Evolutionary conservation across 2,888 invertebrate genomes (phyloP).

Genomic region (Philereme transversata): DNA sequence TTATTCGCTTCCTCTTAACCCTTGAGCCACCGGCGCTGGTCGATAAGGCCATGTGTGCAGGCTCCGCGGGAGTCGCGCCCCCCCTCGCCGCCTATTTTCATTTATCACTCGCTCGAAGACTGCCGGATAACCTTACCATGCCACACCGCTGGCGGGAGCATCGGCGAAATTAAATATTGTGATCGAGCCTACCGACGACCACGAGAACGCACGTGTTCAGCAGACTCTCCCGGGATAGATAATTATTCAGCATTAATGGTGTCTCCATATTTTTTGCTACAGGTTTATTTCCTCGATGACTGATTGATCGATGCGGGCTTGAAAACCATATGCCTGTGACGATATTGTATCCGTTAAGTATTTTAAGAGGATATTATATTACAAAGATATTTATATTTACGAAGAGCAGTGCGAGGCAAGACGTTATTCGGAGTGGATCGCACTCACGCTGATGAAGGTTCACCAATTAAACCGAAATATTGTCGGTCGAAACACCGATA

Average conservation of each 20-base stretch:
- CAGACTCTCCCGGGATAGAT: slow-evolving; percentile 18
- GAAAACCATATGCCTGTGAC: not conserved
- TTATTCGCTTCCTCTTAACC: slow-evolving; percentile 25
- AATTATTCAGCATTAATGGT: slow-evolving; percentile 9
- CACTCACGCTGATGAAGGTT: too few relatives aligned
- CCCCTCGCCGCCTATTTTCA: slow-evolving; percentile 80
- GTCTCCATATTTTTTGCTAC: slow-evolving; percentile 3
- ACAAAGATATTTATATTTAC: too few relatives aligned
- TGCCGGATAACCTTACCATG: slow-evolving; percentile 48
- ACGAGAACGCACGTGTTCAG: slow-evolving; percentile 26
- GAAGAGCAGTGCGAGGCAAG: too few relatives aligned
- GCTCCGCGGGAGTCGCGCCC: slow-evolving; percentile 77
- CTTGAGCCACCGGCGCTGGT: slow-evolving; percentile 53
- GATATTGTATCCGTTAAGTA: not conserved
- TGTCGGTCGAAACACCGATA: too few relatives aligned
- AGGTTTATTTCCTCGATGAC: slow-evolving; percentile 12
- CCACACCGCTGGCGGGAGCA: slow-evolving; percentile 33
- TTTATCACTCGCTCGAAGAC: slow-evolving; percentile 67
- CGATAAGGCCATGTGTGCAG: slow-evolving; percentile 80
- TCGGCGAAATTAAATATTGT: slow-evolving; percentile 41
- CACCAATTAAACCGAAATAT: too few relatives aligned
- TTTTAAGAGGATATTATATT: too few relatives aligned
- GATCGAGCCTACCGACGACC: slow-evolving; percentile 21
- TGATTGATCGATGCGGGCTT: slow-evolving; percentile 5
- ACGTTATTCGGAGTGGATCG: too few relatives aligned